Percentiles rank a stretch among this genome's conserved stretches.
These are phyloP conservation scores for Trachymyrmex cornetzi DNA, from an alignment of 1,140 invertebrate species.

Conservation along the genomic window DNA sequence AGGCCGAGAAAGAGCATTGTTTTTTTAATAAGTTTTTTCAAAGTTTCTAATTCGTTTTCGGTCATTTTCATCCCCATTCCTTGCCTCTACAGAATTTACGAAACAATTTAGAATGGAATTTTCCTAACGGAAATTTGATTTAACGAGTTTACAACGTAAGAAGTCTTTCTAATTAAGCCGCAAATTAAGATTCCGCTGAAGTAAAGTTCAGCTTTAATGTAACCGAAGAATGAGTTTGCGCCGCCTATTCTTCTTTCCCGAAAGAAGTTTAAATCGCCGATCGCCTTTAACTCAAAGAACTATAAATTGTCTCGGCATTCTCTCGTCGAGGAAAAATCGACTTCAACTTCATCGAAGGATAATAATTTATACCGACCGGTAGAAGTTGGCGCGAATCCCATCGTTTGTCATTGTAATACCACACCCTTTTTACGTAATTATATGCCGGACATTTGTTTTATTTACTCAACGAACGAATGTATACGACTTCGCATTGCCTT, in stretches of 20 bases:
- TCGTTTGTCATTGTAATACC: constrained; percentile 48
- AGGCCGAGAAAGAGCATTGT: no score
- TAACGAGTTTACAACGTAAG: constrained; percentile 32
- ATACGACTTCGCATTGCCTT: constrained; percentile 1
- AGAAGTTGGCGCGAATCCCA: constrained; percentile 33
- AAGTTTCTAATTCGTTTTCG: no score
- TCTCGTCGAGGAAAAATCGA: constrained; percentile 42
- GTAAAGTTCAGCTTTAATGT: constrained; percentile 27
- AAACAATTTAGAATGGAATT: constrained; percentile 34
- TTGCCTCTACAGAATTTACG: background rate
- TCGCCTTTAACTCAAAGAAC: constrained; percentile 41
- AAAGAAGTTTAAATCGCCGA: constrained; percentile 46
- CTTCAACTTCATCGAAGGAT: constrained; percentile 42
- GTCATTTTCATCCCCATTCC: background rate
- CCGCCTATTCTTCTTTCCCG: constrained; percentile 2
- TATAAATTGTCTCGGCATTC: constrained; percentile 38
- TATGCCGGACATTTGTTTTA: constrained; percentile 33
- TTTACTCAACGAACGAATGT: constrained; percentile 18
- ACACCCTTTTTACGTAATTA: constrained; percentile 35
- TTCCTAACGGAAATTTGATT: background rate
- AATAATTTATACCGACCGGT: constrained; percentile 48
- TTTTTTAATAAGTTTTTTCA: no score
- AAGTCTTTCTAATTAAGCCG: constrained; percentile 41
- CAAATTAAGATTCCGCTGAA: constrained; percentile 40
- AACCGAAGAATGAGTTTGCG: constrained; percentile 35